phyloP scores from a whole-genome alignment of 2,888 invertebrate species.

The Machimus atricapillus region DNA sequence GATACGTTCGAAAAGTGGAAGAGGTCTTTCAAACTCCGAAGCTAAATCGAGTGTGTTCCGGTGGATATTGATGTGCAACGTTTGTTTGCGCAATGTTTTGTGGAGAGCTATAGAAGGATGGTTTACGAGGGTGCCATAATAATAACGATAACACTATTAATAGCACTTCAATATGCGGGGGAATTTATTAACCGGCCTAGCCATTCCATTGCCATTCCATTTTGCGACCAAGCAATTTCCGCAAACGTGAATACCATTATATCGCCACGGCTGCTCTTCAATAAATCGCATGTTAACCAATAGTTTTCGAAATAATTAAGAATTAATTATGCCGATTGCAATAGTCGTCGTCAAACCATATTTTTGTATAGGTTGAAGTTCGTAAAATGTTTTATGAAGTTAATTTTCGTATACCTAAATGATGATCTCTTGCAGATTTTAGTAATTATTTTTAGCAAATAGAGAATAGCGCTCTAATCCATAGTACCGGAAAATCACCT shows the following conservation, averaged over 20 bases:
- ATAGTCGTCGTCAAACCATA: background rate
- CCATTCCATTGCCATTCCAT: background rate
- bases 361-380: background rate
- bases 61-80: conserved; percentile 25
- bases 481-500: too few relatives aligned
- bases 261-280: background rate
- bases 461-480: too few relatives aligned
- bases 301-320: background rate
- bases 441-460: too few relatives aligned
- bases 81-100: conserved; percentile 31
- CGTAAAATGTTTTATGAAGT: background rate
- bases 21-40: conserved; percentile 7
- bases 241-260: background rate
- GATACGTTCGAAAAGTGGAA: conserved; percentile 3
- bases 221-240: background rate
- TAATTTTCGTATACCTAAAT: too few relatives aligned
- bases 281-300: background rate
- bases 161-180: conserved; percentile 20
- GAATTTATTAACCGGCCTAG: conserved; percentile 1
- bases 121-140: conserved; percentile 22
- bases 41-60: conserved; percentile 18
- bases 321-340: background rate
- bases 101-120: conserved; percentile 10
- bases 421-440: too few relatives aligned
- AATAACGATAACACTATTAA: conserved; percentile 10